Base-by-base conservation (phyloP, 2,888 invertebrate genomes). In the Sminthurinus aureus region DNA sequence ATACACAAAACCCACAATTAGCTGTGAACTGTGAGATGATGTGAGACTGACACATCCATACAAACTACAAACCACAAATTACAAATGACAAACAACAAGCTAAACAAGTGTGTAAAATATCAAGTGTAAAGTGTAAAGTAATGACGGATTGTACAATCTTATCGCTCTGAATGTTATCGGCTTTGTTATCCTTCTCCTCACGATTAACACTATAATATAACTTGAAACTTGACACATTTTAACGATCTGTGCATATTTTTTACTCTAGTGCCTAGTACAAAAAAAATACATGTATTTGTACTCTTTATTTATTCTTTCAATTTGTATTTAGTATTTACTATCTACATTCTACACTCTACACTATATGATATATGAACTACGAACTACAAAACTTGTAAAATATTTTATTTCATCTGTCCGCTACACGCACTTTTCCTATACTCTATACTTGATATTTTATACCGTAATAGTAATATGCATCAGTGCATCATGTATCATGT, bases 111-210 rank as follows among this genome's bases (percentile, higher is more conserved):
- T 20, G 22, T 24, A 22, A 24, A 71, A 71, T 26, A 71, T 58
- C 1, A 38, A 38, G 58, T 2, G 24, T 71, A 26, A 24, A 71
- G 24, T 15, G 26, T 22, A 15, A 22, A 71, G 26, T 13, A 2
- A 71, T 71, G 22, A 24, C 24, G 24, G 13, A 71, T 71, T 71
- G 71, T 71, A 15, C 71, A 26, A 71, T 13, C 26, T 71, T 71
- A 71, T 71, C 71, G 24, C 71, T 26, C 22, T 71, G 20, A 69
- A 69, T 69, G 24, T 26, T 71, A 71, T 71, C 71, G 24, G 22
- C 24, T 13, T 26, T 71, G 24, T 71, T 71, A 26, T 71, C 24
- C 15, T 26, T 24, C n/a, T 20, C 69, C 9, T 15, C 58, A 58
- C 58, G 58, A 2, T 15, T 18, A 58, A 13, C 18, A 58, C 58